These are phyloP conservation scores for Silurus aristotelis DNA, from an alignment of 2,797 vertebrate genomes.

Conservation along the genomic window DNA sequence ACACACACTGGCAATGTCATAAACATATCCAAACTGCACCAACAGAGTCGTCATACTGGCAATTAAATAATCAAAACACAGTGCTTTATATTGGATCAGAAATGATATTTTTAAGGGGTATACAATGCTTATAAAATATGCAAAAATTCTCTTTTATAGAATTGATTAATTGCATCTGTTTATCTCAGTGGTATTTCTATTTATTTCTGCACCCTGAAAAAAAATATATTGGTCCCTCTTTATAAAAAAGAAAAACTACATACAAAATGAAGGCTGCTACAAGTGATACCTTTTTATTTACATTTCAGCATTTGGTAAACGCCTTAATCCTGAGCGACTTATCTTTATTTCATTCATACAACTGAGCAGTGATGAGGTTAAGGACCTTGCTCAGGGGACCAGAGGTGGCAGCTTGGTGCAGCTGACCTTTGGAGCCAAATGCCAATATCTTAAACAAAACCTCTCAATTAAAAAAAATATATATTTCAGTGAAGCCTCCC, in stretches of 20 bases:
- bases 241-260: background rate
- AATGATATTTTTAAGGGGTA: background rate
- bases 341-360: no score
- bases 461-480: no score
- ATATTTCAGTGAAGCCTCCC: background rate
- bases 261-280: background rate
- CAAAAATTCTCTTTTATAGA: background rate
- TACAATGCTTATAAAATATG: background rate
- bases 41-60: conserved; percentile 27
- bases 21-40: conserved; percentile 25
- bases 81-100: background rate
- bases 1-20: conserved; percentile 44
- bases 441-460: no score
- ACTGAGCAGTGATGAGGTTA: no score
- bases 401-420: no score
- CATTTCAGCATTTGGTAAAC: no score
- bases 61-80: background rate
- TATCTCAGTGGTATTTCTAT: background rate
- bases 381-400: no score
- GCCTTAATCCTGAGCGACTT: no score
- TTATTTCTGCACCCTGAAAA: background rate
- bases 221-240: no score
- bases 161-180: background rate
- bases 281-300: background rate
- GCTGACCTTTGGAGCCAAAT: no score